Percentiles rank a stretch among this genome's conserved stretches.
These are phyloP conservation scores for Synergus gifuensis DNA, from an alignment of 2,888 invertebrate genomes.

Conservation along the genomic window DNA sequence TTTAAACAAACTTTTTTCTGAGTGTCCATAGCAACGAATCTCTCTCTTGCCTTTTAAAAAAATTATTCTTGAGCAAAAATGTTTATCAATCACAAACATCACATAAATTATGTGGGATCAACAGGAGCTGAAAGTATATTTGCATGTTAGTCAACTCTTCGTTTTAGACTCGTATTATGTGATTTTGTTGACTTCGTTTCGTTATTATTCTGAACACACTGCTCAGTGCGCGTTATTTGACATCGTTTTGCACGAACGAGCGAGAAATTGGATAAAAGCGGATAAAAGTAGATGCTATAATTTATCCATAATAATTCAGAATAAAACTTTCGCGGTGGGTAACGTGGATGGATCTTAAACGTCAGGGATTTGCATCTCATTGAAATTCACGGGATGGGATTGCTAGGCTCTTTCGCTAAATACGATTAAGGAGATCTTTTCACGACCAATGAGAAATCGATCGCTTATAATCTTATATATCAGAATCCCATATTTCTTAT, in stretches of 20 bases:
- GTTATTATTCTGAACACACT: slow-evolving; percentile 30
- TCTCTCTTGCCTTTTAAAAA: no score
- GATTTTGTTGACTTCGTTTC: not conserved
- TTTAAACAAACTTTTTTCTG: no score
- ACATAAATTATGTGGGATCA: not conserved
- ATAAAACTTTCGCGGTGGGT: slow-evolving; percentile 31
- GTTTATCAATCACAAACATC: no score
- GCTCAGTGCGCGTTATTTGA: slow-evolving; percentile 33
- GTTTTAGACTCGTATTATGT: slow-evolving; percentile 1
- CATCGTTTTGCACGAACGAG: slow-evolving; percentile 35
- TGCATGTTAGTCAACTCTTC: not conserved
- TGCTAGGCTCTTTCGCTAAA: slow-evolving; percentile 40
- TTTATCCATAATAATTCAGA: slow-evolving; percentile 40
- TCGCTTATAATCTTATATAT: slow-evolving; percentile 30
- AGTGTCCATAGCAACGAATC: no score
- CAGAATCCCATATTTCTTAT: not conserved
- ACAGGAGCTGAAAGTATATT: not conserved
- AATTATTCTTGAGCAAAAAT: no score
- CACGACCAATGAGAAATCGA: slow-evolving; percentile 24
- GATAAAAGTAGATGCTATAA: slow-evolving; percentile 36
- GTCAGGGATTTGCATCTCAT: slow-evolving; percentile 38
- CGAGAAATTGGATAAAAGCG: slow-evolving; percentile 39
- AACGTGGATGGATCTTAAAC: slow-evolving; percentile 35
- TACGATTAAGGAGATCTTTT: slow-evolving; percentile 41
- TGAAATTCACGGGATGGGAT: slow-evolving; percentile 33